These are phyloP conservation scores for Sinohyriopsis cumingii DNA, from an alignment of 2,888 invertebrate species.

Conservation along the genomic window DNA sequence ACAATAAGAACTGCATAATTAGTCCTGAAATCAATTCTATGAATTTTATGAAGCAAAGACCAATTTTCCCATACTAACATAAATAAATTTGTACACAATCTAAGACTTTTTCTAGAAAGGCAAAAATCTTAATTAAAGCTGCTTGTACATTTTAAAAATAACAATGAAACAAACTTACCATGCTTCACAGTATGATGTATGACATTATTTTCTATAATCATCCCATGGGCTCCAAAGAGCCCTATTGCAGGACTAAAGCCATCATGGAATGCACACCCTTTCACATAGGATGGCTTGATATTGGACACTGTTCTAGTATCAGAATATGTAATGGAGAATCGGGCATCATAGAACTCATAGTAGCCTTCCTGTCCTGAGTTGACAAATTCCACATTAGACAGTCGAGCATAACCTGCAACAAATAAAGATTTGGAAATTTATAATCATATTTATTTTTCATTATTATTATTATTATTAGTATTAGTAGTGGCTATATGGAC, in stretches of 20 bases:
- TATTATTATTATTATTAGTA: slow-evolving; percentile 29
- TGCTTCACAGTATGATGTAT: slow-evolving; percentile 59
- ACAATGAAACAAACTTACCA: slow-evolving; percentile 34
- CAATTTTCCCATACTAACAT: no score
- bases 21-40: no score
- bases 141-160: no score
- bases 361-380: slow-evolving; percentile 64
- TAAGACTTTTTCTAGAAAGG: no score
- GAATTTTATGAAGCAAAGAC: no score
- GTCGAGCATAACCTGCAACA: slow-evolving; percentile 57
- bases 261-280: slow-evolving; percentile 57
- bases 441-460: no score
- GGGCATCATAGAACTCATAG: slow-evolving; percentile 55
- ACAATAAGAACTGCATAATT: no score
- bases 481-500: no score
- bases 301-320: slow-evolving; percentile 46
- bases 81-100: no score
- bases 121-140: no score
- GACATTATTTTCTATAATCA: slow-evolving; percentile 60
- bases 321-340: slow-evolving; percentile 58
- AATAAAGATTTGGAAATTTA: background rate
- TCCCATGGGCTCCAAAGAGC: slow-evolving; percentile 47
- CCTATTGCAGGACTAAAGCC: slow-evolving; percentile 65
- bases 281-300: slow-evolving; percentile 55
- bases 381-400: slow-evolving; percentile 62